phyloP scores from a whole-genome alignment of 1,140 invertebrate genomes.

The Drosophila quadrilineata region DNA sequence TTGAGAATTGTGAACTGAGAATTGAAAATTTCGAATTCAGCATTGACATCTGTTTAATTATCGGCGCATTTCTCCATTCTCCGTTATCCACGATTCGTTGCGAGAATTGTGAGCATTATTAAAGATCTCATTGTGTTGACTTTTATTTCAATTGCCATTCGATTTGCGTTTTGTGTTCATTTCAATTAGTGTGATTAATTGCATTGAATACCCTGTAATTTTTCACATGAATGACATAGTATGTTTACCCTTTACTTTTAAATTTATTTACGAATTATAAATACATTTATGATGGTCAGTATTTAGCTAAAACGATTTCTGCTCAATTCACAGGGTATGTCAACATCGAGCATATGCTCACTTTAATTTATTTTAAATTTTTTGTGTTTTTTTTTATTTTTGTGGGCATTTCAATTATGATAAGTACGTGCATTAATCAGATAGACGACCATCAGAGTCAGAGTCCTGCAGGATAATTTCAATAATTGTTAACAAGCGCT shows the following conservation, averaged over 20 bases:
- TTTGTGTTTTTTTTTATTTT: not conserved
- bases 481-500: conserved; percentile 3
- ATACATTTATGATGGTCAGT: too few species aligned
- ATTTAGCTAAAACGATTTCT: too few species aligned
- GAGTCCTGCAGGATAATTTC: not conserved
- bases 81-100: too few species aligned
- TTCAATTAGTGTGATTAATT: not conserved
- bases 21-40: not conserved
- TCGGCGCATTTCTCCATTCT: too few species aligned
- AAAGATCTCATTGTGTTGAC: not conserved
- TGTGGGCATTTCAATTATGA: conserved; percentile 12
- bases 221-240: too few species aligned
- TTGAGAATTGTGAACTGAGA: not conserved
- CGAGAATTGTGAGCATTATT: not conserved
- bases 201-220: not conserved
- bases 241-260: too few species aligned
- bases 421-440: conserved; percentile 16
- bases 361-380: not conserved
- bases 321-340: not conserved
- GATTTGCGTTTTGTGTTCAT: not conserved
- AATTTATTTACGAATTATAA: too few species aligned
- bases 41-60: conserved; percentile 25
- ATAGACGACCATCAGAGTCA: not conserved
- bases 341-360: not conserved
- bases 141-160: not conserved